Conservation (phyloP, 2,113 vertebrate species). For the Odontophorus gujanensis region DNA sequence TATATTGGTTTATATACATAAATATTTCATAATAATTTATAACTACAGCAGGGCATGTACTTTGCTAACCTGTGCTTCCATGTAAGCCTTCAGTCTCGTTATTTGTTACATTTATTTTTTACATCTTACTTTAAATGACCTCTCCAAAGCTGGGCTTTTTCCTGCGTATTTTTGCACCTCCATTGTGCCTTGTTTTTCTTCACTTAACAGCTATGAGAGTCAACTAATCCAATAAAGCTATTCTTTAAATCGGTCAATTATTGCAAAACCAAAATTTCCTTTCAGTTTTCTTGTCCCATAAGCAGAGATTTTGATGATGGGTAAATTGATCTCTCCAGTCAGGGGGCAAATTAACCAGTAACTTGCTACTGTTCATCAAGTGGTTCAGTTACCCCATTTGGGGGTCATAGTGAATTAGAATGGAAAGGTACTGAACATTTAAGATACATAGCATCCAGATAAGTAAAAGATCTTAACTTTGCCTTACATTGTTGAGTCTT, state of each 20-base stretch:
- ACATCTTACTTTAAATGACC: not conserved
- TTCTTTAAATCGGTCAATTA: not conserved
- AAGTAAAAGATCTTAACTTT: not conserved
- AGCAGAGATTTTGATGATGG: not conserved
- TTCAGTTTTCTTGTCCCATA: not conserved
- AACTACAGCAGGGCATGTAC: not conserved
- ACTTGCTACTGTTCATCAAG: not conserved
- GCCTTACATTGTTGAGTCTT: not conserved
- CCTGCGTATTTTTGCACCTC: not conserved
- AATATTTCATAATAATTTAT: not conserved
- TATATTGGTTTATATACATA: conserved; percentile 22
- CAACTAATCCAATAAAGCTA: not conserved
- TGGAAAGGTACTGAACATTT: not conserved
- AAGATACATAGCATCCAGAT: not conserved
- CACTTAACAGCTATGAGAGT: not conserved
- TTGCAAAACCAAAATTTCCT: not conserved
- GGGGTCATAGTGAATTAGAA: not conserved
- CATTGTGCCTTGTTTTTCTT: not conserved
- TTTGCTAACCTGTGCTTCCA: not conserved
- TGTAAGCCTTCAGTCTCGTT: not conserved
- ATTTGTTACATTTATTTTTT: not conserved
- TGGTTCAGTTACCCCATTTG: not conserved
- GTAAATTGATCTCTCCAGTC: not conserved
- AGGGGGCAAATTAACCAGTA: not conserved
- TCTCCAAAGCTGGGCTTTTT: not conserved